phyloP scores from a whole-genome alignment of 1,140 invertebrate genomes.

The Drosophila neocordata region DNA sequence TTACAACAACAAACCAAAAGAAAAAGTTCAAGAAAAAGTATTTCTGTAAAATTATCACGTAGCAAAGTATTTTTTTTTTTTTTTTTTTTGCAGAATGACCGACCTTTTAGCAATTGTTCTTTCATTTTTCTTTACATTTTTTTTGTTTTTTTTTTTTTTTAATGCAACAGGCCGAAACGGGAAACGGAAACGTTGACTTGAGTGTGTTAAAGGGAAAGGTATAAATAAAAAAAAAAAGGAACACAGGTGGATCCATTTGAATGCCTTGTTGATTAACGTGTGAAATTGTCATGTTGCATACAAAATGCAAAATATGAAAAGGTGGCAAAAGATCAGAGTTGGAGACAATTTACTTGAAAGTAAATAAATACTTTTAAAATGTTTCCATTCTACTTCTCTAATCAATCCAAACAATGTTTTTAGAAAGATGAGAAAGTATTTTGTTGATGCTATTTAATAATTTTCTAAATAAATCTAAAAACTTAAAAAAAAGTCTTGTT shows the following conservation, averaged over 20 bases:
- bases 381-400: no score
- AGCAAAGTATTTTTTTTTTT: slow-evolving; percentile 52
- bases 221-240: not conserved
- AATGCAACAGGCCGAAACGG: slow-evolving; percentile 66
- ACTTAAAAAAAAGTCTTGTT: no score
- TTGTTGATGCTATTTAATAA: no score
- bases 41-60: slow-evolving; percentile 71
- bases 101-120: slow-evolving; percentile 59
- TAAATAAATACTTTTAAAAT: no score
- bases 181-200: slow-evolving; percentile 55
- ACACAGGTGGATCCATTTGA: slow-evolving; percentile 52
- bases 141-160: slow-evolving; percentile 38
- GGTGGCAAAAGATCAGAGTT: slow-evolving; percentile 5
- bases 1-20: not conserved
- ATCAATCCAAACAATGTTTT: no score
- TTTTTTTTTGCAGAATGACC: slow-evolving; percentile 42
- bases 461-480: no score
- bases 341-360: not conserved
- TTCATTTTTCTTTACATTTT: slow-evolving; percentile 58
- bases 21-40: slow-evolving; percentile 21
- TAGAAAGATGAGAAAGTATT: no score
- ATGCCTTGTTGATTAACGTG: slow-evolving; percentile 70
- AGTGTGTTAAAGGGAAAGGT: not conserved
- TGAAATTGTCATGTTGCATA: slow-evolving; percentile 59
- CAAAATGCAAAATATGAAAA: slow-evolving; percentile 51